Conservation (phyloP, 2,113 vertebrate genomes). For the Ibidorhyncha struthersii region DNA sequence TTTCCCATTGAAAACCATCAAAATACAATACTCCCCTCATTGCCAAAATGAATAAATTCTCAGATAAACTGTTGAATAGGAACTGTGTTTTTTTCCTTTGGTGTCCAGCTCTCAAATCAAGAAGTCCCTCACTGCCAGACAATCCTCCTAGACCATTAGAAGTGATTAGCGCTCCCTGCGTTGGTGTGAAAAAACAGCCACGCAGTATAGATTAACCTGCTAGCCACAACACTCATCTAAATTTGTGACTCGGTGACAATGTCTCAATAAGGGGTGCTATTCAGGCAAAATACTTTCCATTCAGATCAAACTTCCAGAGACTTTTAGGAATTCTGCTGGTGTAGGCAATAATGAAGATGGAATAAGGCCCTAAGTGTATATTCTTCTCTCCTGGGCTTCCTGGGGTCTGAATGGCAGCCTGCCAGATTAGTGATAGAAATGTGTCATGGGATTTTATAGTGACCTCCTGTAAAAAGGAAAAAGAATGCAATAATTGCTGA, state of each 20-base stretch:
- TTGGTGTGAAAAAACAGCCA: not conserved
- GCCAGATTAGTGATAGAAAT: slow-evolving; percentile 7
- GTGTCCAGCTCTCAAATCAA: not conserved
- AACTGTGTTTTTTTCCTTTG: not conserved
- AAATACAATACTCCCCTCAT: not conserved
- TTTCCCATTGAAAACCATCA: not conserved
- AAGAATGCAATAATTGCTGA: slow-evolving; percentile 18
- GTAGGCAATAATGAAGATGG: slow-evolving; percentile 34
- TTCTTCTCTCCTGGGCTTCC: slow-evolving; percentile 24
- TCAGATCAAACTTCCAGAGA: slow-evolving; percentile 34
- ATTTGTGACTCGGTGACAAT: slow-evolving; percentile 51
- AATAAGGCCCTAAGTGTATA: slow-evolving; percentile 35
- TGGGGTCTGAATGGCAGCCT: slow-evolving; percentile 51
- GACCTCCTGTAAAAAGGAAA: not conserved
- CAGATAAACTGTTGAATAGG: not conserved
- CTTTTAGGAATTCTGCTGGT: slow-evolving; percentile 23
- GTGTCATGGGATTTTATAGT: not conserved
- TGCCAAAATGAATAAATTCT: not conserved
- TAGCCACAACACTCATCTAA: slow-evolving; percentile 52
- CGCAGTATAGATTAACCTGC: not conserved
- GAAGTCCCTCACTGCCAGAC: not conserved
- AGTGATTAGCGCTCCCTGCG: not conserved
- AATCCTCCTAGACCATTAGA: slow-evolving; percentile 2
- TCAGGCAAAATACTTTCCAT: slow-evolving; percentile 52
- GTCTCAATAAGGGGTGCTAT: slow-evolving; percentile 46